Percentiles rank a stretch among this genome's conserved stretches.
phyloP scores from a whole-genome alignment of 2,888 invertebrate genomes.

The Troides oblongomaculatus region DNA sequence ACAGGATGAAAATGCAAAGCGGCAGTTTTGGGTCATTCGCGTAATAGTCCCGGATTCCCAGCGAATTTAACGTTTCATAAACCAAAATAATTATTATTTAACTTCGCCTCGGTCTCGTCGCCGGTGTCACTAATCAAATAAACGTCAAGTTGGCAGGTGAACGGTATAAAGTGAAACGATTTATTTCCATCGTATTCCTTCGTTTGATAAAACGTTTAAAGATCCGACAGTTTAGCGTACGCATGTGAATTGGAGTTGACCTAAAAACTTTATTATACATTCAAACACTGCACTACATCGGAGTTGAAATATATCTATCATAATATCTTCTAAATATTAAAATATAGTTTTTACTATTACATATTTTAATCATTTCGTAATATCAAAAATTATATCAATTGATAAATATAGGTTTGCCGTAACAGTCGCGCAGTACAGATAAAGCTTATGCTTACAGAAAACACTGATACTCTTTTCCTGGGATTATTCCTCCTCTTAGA shows the following conservation, averaged over 20 bases:
- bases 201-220: constrained; percentile 15
- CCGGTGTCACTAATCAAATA: constrained; percentile 36
- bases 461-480: no score
- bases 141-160: constrained; percentile 32
- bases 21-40: constrained; percentile 72
- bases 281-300: background rate
- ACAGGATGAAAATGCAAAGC: constrained; percentile 56
- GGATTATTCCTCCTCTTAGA: no score
- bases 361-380: no score
- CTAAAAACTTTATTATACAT: constrained; percentile 6
- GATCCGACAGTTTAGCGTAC: constrained; percentile 10
- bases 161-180: constrained; percentile 22
- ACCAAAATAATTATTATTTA: constrained; percentile 35
- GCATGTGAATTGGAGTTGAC: constrained; percentile 19
- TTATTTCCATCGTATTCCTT: constrained; percentile 20
- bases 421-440: no score
- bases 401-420: no score
- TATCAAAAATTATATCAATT: no score
- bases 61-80: constrained; percentile 33
- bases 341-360: no score
- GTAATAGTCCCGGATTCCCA: constrained; percentile 60
- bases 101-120: constrained; percentile 35
- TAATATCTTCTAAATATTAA: background rate
- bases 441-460: no score
- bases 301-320: background rate